Conservation (phyloP, 2,113 vertebrate species). For the Otolemur garnettii region DNA sequence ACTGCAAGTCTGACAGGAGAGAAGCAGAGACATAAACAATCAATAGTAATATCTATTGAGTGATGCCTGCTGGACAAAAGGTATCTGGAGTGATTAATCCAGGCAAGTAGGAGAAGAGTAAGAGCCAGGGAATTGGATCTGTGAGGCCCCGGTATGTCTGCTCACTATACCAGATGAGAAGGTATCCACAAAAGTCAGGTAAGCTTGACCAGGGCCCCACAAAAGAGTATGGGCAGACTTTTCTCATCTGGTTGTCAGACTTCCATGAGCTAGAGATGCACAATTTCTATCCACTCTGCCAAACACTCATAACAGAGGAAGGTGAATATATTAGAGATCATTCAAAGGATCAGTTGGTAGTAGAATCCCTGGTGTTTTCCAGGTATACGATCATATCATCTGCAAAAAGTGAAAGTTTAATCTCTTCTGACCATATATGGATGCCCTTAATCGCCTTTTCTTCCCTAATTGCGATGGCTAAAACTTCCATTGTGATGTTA, state of each 20-base stretch:
- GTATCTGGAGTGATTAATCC: conserved; percentile 29
- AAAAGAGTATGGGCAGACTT: background rate
- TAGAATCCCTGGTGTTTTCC: no score
- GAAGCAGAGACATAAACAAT: background rate
- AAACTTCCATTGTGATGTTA: no score
- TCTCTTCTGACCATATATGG: no score
- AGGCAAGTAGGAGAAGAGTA: conserved; percentile 10
- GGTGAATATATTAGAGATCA: background rate
- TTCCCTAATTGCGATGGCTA: no score
- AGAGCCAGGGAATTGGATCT: background rate
- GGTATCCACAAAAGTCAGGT: background rate
- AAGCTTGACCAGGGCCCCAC: background rate
- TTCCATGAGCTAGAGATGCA: background rate
- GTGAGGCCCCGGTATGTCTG: background rate
- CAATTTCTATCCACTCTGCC: conserved; percentile 23
- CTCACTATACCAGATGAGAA: background rate
- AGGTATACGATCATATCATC: no score
- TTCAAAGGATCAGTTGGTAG: background rate
- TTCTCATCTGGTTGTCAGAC: background rate
- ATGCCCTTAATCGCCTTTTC: no score
- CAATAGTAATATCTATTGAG: background rate
- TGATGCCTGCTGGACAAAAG: background rate
- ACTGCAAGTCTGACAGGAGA: background rate
- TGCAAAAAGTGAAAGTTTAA: no score
- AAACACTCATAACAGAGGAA: conserved; percentile 6